Evolutionary conservation across 2,113 vertebrate genomes (phyloP), one percentile per base, ranked within the genome.

Genomic region (Sciurus niger): DNA sequence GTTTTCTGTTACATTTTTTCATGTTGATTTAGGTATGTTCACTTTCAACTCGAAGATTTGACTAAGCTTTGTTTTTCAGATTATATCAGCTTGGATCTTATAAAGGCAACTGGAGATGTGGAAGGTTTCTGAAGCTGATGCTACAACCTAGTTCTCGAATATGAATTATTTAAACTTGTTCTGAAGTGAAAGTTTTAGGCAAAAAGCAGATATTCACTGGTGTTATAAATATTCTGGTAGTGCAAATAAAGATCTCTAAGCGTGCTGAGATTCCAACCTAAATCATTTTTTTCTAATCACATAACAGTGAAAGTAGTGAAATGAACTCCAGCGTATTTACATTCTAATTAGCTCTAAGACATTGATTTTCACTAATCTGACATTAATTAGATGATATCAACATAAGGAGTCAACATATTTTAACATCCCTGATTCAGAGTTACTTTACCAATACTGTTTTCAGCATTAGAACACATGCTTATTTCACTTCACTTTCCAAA

Each of bases 111-210:
- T 22, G 25, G 28, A 93, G 17, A 76, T 79, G 6, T 2, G 7
- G 2, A 72, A 82, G 58, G 1, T 46, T 24, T 43, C 37, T 85
- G 43, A 85, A 88, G 37, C 25, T 77, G 6, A 34, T 58, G 30
- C 18, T 53, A 22, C 7, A 84, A n/a, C 1, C 1, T 7, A 28
- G 3, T 28, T 46, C 4, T 73, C 34, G 86, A 4, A 55, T 43
- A 89, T 9, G 60, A 77, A 51, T 89, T 34, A 85, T 88, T 88
- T 43, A 84, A 78, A 77, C 43, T 84, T 88, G 17, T 84, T 93
- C 72, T 48, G 32, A 51, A 65, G 37, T 80, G 84, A 65, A 34
- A 16, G n/a, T 20, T 70, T 90, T 72, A 84, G 43, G 37, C 8
- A 65, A 74, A 88, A 74, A 84, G 11, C 1, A 90, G 12, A 37